Evolutionary conservation across 2,113 vertebrate genomes (phyloP).

Genomic region (Thomomys bottae): DNA sequence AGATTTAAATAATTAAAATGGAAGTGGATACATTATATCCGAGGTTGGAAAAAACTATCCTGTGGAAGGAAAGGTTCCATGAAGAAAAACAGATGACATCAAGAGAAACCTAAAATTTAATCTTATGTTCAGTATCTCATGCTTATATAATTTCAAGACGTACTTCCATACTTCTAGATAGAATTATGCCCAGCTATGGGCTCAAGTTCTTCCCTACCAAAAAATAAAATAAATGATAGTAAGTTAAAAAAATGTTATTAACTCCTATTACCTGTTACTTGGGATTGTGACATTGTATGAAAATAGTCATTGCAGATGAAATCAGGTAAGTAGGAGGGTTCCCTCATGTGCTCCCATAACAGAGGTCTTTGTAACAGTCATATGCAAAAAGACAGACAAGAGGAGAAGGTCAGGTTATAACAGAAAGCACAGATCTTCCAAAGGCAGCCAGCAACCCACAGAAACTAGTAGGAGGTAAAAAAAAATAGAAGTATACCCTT

Average conservation of each 20-base stretch:
- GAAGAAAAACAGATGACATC: not conserved
- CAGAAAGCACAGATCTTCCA: not conserved
- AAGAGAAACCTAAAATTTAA: not conserved
- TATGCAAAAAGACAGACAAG: not conserved
- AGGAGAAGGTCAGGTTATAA: not conserved
- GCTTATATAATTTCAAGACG: not conserved
- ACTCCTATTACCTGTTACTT: not conserved
- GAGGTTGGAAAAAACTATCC: not conserved
- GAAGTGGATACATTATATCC: not conserved
- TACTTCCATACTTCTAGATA: not conserved
- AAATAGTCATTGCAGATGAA: not conserved
- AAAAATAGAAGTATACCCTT: not conserved
- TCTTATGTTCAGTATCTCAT: not conserved
- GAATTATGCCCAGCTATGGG: not conserved
- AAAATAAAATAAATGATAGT: not conserved
- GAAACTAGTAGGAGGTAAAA: not conserved
- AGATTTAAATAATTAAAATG: not conserved
- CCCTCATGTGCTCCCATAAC: not conserved
- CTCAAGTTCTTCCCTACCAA: not conserved
- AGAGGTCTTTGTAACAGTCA: not conserved
- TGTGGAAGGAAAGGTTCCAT: not conserved
- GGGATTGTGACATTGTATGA: not conserved
- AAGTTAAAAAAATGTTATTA: not conserved
- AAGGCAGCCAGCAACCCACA: not conserved
- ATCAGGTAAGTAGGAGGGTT: not conserved